Base-by-base conservation (phyloP, 2,113 vertebrate genomes). In the Melozone crissalis region DNA sequence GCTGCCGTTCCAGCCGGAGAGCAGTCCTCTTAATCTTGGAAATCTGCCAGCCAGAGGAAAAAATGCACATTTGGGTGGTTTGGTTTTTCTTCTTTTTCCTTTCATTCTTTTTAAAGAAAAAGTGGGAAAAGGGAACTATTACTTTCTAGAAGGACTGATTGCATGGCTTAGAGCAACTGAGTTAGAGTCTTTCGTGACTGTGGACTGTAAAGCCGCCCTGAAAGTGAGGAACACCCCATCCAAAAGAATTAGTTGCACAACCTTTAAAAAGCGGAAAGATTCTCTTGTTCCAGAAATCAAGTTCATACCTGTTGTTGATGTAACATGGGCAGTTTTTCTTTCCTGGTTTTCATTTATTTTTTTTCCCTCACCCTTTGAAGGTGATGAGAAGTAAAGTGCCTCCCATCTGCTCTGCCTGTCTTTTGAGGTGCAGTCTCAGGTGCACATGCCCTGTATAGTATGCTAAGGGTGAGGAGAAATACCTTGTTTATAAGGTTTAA, bases 281-380 rank as follows among this genome's bases (percentile, higher is more conserved):
- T 76, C 58, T 78, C 51, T 26, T 63, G 92, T 95, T 96, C 84
- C 88, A 85, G 77, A 92, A 95, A 87, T 96, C 98, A 98, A 97
- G 98, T 97, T 96, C 49, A 22, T 96, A 96, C 98, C 97, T 98
- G 98, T 96, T 39, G 86, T 63, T 97, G 94, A 87, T 96, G 95
- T 96, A 97, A 95, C n/a, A 16, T 18, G 67, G 73, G 52, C 51
- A 62, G 62, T 68, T 71, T 75, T 93, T 67, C 33, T 83, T 72
- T 72, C 30, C 51, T 0, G 1, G 23, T 43, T 91, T 86, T 87
- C n/a, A 14, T 65, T 69, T 43, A 46, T 33, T 52, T 51, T 17
- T 7, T 18, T 17, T 3, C 5, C 8, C 12, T 59, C 39, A 16
- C 9, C 26, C 23, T 86, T 92, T 77, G 55, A 62, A 90, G 78